Evolutionary conservation across 2,113 vertebrate species (phyloP).

Genomic region (Corythaeola cristata): DNA sequence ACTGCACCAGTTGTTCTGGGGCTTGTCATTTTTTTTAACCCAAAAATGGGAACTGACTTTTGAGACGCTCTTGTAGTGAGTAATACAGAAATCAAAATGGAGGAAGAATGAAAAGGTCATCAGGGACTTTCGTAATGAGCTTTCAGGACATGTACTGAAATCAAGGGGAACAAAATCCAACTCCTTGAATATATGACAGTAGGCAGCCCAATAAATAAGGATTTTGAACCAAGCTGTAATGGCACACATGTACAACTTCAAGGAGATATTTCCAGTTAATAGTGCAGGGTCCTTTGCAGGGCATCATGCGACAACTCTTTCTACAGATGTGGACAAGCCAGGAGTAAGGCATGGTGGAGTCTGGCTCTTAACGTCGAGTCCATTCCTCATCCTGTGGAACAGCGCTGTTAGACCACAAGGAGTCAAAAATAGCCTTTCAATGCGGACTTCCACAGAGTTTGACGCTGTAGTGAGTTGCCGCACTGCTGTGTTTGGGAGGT

Average conservation of each 20-base stretch:
- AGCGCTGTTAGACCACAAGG: accelerated
- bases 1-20: not conserved
- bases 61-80: accelerated
- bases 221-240: not conserved
- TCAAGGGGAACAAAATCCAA: not conserved
- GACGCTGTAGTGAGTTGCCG: not conserved
- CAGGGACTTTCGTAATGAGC: not conserved
- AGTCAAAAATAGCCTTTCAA: not conserved
- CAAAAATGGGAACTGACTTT: not conserved
- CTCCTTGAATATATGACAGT: not conserved
- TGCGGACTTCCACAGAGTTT: not conserved
- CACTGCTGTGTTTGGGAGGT: not conserved
- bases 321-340: not conserved
- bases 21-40: not conserved
- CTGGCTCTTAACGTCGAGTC: accelerated
- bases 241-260: not conserved
- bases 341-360: not conserved
- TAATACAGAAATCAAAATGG: not conserved
- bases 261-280: not conserved
- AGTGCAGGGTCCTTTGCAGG: not conserved
- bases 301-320: not conserved
- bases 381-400: accelerated
- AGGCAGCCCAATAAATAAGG: not conserved
- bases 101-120: not conserved
- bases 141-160: not conserved